Evolutionary conservation across 2,888 invertebrate genomes (phyloP).

Genomic region (Dicyrtomina minuta): DNA sequence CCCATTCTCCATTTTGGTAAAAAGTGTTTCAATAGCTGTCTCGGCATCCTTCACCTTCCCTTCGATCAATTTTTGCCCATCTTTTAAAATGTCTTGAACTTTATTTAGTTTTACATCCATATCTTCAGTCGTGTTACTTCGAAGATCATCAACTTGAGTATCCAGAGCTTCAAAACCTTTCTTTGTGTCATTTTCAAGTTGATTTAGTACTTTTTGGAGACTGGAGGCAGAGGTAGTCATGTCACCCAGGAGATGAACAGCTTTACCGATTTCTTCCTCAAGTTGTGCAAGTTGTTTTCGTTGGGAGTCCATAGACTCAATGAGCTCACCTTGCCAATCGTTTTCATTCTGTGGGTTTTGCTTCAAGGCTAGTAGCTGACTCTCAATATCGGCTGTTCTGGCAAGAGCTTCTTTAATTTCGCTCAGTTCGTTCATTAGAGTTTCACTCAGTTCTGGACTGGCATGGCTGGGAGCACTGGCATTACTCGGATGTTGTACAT

Average conservation of each 20-base stretch:
- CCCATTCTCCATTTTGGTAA: constrained; percentile 46
- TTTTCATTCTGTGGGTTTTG: constrained; percentile 19
- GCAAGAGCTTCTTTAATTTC: constrained; percentile 50
- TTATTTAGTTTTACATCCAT: constrained; percentile 58
- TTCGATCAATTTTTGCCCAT: constrained; percentile 45
- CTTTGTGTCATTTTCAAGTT: constrained; percentile 34
- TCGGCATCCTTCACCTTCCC: constrained; percentile 56
- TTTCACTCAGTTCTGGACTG: constrained; percentile 38
- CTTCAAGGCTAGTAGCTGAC: constrained; percentile 36
- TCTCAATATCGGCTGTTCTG: constrained; percentile 42
- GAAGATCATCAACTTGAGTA: constrained; percentile 32
- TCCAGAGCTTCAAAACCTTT: constrained; percentile 40
- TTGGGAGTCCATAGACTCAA: constrained; percentile 49
- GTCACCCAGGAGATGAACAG: constrained; percentile 42
- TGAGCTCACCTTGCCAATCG: constrained; percentile 49
- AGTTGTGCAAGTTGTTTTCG: constrained; percentile 47
- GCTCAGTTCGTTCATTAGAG: constrained; percentile 44
- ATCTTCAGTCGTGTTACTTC: constrained; percentile 54
- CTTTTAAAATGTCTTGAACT: constrained; percentile 49
- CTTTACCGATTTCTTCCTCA: constrained; percentile 52
- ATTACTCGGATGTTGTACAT: not conserved
- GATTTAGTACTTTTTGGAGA: constrained; percentile 35
- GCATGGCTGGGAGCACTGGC: not conserved
- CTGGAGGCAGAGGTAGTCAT: constrained; percentile 45
- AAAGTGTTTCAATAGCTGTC: constrained; percentile 38